phyloP scores from a whole-genome alignment of 2,113 vertebrate species.

The Limanda limanda region DNA sequence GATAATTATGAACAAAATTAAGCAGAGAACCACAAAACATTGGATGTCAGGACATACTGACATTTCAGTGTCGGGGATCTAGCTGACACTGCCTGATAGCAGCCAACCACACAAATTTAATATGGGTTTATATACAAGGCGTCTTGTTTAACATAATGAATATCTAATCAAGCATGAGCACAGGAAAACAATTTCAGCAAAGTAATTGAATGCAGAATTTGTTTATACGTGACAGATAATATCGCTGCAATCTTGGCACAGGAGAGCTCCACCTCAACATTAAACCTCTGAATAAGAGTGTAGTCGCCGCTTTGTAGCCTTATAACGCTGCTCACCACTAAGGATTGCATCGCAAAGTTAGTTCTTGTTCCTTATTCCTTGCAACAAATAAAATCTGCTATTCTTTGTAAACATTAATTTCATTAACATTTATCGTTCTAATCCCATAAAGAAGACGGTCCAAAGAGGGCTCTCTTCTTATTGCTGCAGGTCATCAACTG shows the following conservation, averaged over 20 bases:
- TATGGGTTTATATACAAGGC: constrained; percentile 79
- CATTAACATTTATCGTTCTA: background rate
- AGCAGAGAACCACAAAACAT: background rate
- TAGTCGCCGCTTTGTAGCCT: background rate
- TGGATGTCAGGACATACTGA: background rate
- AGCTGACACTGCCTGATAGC: constrained; percentile 46
- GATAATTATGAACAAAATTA: background rate
- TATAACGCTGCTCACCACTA: background rate
- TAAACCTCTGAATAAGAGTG: background rate
- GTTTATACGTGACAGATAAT: constrained; percentile 70
- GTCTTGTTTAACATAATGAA: constrained; percentile 82
- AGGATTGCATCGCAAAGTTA: background rate
- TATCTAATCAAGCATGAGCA: constrained; percentile 83
- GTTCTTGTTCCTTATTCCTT: no score
- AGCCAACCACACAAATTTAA: constrained; percentile 76
- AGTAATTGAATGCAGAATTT: constrained; percentile 84
- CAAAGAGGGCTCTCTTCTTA: background rate
- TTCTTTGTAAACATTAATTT: no score
- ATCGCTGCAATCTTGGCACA: constrained; percentile 29
- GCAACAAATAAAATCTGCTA: background rate
- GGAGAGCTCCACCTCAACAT: constrained; percentile 9
- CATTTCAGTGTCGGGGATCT: constrained; percentile 9
- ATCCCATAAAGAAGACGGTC: background rate
- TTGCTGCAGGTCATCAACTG: background rate
- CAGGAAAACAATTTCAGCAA: constrained; percentile 80